Evolutionary conservation across 2,113 vertebrate genomes (phyloP), one percentile per base, ranked within the genome.

Genomic region (Stictonetta naevosa): DNA sequence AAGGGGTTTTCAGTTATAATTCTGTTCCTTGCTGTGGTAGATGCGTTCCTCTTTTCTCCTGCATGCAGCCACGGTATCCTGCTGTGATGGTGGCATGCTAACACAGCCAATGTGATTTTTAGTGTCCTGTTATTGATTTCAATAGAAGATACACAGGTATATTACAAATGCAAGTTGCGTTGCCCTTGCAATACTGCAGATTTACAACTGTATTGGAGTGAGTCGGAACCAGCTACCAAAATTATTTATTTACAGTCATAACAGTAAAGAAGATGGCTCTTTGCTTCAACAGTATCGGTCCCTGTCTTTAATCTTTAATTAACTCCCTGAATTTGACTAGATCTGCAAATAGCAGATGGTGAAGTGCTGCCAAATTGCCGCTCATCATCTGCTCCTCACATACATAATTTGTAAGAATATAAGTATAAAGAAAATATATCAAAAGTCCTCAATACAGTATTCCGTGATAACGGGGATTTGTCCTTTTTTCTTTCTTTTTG

Each of bases 331-430:
- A 88, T 94, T 96, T 96, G 72, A 95, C 91, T 80, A 74, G 86
- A 85, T 94, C 56, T 95, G 85, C 94, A 90, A 96, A 95, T 93
- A 97, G 59, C 94, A 97, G 94, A 96, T 96, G 95, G 94, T 92
- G 80, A 94, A 95, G 77, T 74, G 85, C 69, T 96, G 79, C 90
- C 92, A 97, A 95, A 92, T 85, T 95, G 86, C 85, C 11, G 48
- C 66, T 97, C 29, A 55, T 96, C 93, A 91, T 91, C 94, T 97
- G 86, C 79, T 95, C 95, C 88, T 97, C 74, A 83, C 74, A 81
- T 94, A 81, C 68, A 73, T 92, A 92, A 95, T 95, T 94, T 94
- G 60, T 91, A 94, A 78, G 78, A 89, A 58, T 88, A 10, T 75
- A 68, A 91, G 36, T 79, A 92, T 87, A 88, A 92, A 94, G 38